Evolutionary conservation across 2,797 vertebrate species (phyloP).

Genomic region (Cetoscarus ocellatus): DNA sequence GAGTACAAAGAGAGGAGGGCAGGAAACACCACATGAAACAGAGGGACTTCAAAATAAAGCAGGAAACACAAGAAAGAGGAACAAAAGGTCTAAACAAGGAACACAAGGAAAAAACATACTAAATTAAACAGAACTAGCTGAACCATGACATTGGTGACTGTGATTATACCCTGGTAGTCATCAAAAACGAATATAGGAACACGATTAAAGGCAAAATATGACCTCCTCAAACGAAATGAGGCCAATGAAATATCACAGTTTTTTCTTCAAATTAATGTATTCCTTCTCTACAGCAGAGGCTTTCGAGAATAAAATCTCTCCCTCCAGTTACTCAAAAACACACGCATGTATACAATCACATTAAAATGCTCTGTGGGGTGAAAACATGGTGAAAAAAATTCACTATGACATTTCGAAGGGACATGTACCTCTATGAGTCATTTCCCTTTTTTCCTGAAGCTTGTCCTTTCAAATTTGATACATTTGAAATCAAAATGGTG

Average conservation of each 20-base stretch:
- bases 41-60: no score
- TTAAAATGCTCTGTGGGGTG: constrained; percentile 5
- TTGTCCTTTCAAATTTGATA: constrained; percentile 12
- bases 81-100: no score
- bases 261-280: not conserved
- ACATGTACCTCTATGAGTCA: constrained; percentile 27
- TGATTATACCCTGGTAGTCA: no score
- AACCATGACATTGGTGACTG: no score
- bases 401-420: constrained; percentile 47
- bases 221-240: not conserved
- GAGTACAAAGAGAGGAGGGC: no score
- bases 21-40: no score
- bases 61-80: no score
- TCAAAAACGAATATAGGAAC: no score
- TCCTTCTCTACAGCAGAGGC: not conserved
- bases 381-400: constrained; percentile 51
- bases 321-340: not conserved
- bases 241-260: not conserved
- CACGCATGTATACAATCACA: constrained; percentile 2
- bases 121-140: no score
- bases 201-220: not conserved
- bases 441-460: constrained; percentile 11
- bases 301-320: not conserved
- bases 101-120: no score
- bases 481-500: constrained; percentile 10